Conservation (phyloP, 2,797 vertebrate species). For the Nasua narica region DNA sequence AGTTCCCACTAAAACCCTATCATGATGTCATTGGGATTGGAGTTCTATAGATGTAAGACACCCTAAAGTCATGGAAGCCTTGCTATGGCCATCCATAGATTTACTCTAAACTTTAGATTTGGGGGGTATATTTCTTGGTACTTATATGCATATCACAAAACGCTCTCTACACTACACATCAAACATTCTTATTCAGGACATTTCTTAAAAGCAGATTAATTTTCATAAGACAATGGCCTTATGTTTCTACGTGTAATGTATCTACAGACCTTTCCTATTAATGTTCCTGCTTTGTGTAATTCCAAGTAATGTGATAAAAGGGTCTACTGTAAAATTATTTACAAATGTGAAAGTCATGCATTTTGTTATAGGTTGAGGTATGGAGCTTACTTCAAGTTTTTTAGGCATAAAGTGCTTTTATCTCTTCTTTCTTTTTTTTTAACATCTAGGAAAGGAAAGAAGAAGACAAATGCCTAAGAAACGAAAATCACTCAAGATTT, state of each 20-base stretch:
- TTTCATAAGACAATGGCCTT: background rate
- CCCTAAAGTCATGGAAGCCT: background rate
- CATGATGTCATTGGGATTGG: background rate
- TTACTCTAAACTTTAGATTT: background rate
- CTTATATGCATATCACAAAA: background rate
- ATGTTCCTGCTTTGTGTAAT: background rate
- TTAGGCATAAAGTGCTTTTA: background rate
- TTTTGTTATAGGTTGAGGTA: conserved; percentile 26
- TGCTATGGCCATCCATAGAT: background rate
- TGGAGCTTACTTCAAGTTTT: background rate
- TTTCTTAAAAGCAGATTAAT: background rate
- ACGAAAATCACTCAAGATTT: background rate
- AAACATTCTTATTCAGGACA: background rate
- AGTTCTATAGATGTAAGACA: background rate
- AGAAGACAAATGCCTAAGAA: background rate
- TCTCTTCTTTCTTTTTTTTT: background rate
- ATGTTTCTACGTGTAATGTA: background rate
- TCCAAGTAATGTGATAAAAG: background rate
- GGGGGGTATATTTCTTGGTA: background rate
- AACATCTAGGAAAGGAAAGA: conserved; percentile 2
- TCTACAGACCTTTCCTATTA: background rate
- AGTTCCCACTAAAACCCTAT: background rate
- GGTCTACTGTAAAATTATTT: conserved; percentile 20
- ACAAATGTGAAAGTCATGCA: conserved; percentile 27
- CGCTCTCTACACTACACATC: background rate